Base-by-base conservation (phyloP, 2,113 vertebrate genomes). In the Rhineura floridana region DNA sequence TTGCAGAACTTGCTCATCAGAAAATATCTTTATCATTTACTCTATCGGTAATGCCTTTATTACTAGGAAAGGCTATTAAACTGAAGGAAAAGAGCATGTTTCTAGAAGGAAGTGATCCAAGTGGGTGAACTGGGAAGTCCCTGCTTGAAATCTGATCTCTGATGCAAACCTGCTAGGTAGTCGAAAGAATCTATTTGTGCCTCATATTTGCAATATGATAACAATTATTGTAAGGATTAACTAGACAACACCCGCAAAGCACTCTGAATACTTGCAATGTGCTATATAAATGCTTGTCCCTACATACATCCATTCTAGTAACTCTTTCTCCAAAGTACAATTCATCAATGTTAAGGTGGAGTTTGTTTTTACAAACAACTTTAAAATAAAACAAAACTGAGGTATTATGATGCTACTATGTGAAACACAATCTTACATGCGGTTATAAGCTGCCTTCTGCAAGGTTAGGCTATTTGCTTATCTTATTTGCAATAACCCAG, bases 21-120 rank as follows among this genome's bases (percentile, higher is more conserved):
- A 63, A 63, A 52, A 76, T 23, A 23, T 36, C n/a, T 81, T 42
- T 44, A 33, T 46, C 62, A 44, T 23, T 42, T 23, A 4, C 4
- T 52, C 78, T 30, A 70, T 25, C 28, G 70, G 30, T 12, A 78
- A 44, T n/a, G 48, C 1, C 23, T 78, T 90, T 83, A 90, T 80
- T 85, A 86, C 70, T 84, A 3, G 36, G 39, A 25, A 19, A 90
- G 81, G 39, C 59, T 63, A 91, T 84, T 83, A 93, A 89, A 70
- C 17, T 76, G 82, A 75, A 85, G 52, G 42, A 15, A 42, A 25
- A 48, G 73, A 73, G 89, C 85, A 59, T 87, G 88, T 30, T 19
- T 36, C 10, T 9, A 62, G 42, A 42, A 44, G 23, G 42, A 62
- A 48, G 33, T 65, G 70, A 55, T 23, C 84, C 82, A 83, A 78